phyloP scores from a whole-genome alignment of 2,113 vertebrate species.

The Epinephelus moara region DNA sequence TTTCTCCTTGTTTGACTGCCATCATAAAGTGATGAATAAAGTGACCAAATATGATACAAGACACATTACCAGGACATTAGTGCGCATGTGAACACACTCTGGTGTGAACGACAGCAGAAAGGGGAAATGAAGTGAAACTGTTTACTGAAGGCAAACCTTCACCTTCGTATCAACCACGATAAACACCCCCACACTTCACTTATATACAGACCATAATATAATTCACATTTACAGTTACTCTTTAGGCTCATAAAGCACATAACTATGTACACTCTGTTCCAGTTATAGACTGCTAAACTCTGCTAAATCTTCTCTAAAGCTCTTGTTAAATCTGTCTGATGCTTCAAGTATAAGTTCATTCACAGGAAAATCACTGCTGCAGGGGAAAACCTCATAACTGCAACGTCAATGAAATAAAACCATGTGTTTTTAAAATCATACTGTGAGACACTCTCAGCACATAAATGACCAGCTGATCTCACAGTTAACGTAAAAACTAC shows the following conservation, averaged over 20 bases:
- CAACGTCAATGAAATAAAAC: background rate
- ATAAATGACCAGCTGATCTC: background rate
- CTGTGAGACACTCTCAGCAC: background rate
- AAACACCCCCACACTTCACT: conserved; percentile 11
- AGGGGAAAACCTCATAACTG: conserved; percentile 27
- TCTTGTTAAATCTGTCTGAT: conserved; percentile 31
- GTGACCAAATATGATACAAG: background rate
- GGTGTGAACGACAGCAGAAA: background rate
- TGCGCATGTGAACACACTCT: conserved; percentile 27
- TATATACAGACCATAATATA: conserved; percentile 48
- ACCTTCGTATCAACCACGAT: conserved; percentile 10
- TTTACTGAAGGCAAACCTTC: background rate
- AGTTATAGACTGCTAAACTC: conserved; percentile 38
- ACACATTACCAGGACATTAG: conserved; percentile 6
- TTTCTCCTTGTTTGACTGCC: background rate
- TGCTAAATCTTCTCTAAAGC: conserved; percentile 48
- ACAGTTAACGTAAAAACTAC: background rate
- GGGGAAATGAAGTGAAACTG: too few species aligned
- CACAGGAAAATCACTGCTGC: conserved; percentile 47
- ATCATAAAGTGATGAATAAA: background rate
- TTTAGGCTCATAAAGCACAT: conserved; percentile 58
- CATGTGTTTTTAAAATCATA: background rate
- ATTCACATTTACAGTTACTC: conserved; percentile 61
- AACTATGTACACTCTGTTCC: conserved; percentile 54
- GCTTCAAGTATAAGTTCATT: conserved; percentile 67